A percentile compares a stretch with the other conserved stretches of the same genome.
These are phyloP conservation scores for Cotesia chilonis DNA, from an alignment of 1,140 invertebrate species.

Conservation along the genomic window DNA sequence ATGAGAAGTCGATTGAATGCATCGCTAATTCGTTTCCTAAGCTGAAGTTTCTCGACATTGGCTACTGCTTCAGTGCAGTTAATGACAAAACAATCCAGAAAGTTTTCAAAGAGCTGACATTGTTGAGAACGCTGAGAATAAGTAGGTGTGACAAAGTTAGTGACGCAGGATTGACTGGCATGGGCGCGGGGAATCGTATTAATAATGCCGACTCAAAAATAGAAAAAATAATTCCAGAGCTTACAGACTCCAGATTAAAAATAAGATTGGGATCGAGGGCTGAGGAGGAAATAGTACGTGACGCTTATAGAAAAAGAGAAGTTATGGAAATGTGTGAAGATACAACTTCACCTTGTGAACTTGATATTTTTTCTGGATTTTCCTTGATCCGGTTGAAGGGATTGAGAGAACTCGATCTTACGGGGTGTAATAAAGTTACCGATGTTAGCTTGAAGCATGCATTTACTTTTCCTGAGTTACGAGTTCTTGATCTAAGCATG, in stretches of 20 bases:
- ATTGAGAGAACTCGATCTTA: conserved; percentile 70
- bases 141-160: conserved; percentile 73
- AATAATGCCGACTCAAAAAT: conserved; percentile 27
- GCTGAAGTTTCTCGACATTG: conserved; percentile 71
- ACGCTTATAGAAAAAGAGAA: conserved; percentile 71
- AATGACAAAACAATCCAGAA: conserved; percentile 73
- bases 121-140: conserved; percentile 70
- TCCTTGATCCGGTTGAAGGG: conserved; percentile 69
- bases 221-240: conserved; percentile 50
- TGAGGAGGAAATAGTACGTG: conserved; percentile 73
- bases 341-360: conserved; percentile 43
- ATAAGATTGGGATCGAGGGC: conserved; percentile 72
- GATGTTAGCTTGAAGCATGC: conserved; percentile 76
- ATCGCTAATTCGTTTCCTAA: conserved; percentile 68
- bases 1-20: conserved; percentile 69
- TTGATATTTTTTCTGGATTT: conserved; percentile 54
- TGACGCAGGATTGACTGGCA: conserved; percentile 74
- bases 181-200: conserved; percentile 52
- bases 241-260: conserved; percentile 50
- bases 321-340: conserved; percentile 71
- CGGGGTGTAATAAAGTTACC: conserved; percentile 74
- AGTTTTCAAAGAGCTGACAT: conserved; percentile 70
- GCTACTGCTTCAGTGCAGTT: conserved; percentile 73
- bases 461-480: conserved; percentile 72
- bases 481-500: conserved; percentile 70